These are phyloP conservation scores for Rhea americana DNA, from an alignment of 2,113 vertebrate genomes.

Conservation along the genomic window DNA sequence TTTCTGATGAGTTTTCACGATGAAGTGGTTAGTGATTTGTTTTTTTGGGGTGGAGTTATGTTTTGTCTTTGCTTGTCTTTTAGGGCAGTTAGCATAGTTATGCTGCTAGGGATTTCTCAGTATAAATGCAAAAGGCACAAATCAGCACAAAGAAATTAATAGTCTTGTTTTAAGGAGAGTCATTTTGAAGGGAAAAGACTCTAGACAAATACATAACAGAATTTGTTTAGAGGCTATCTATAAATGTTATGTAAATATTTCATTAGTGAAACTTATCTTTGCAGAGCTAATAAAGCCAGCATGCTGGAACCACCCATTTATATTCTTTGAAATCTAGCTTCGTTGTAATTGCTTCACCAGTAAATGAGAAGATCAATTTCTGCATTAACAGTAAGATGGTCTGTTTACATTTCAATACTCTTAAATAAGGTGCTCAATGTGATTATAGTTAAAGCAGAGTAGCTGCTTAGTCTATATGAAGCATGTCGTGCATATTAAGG, in stretches of 20 bases:
- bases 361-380: not conserved
- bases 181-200: not conserved
- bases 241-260: not conserved
- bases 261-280: not conserved
- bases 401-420: not conserved
- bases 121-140: not conserved
- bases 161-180: not conserved
- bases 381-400: not conserved
- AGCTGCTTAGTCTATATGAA: accelerated
- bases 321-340: not conserved
- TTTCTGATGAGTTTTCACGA: not conserved
- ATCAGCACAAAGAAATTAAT: not conserved
- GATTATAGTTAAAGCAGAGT: not conserved
- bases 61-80: not conserved
- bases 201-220: not conserved
- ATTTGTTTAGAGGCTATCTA: not conserved
- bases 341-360: not conserved
- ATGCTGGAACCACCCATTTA: not conserved
- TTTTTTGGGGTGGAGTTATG: not conserved
- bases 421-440: not conserved
- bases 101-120: not conserved
- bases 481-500: not conserved
- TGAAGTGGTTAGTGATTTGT: not conserved
- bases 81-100: not conserved
- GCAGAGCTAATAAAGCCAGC: not conserved